phyloP scores from a whole-genome alignment of 2,888 invertebrate species.

The Phalera bucephala region DNA sequence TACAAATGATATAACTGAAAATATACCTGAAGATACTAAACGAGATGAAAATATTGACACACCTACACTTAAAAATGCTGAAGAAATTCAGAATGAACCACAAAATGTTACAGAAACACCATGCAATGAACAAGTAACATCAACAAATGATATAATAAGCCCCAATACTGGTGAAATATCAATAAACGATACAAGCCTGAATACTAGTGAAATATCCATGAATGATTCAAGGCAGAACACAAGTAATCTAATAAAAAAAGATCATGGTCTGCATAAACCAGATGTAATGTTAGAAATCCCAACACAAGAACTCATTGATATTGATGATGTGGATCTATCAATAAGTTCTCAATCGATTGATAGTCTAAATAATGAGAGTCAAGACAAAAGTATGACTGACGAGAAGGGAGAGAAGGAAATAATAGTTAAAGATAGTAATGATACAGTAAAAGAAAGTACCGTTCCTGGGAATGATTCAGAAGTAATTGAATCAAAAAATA shows the following conservation, averaged over 20 bases:
- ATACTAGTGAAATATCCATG: too few species aligned
- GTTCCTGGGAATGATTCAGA: too few species aligned
- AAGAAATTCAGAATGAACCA: too few species aligned
- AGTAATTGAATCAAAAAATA: constrained; percentile 2
- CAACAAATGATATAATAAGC: background rate
- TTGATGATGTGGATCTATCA: constrained; percentile 38
- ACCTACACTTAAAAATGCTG: too few species aligned
- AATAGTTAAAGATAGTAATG: background rate
- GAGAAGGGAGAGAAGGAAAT: too few species aligned
- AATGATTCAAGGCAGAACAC: constrained; percentile 4
- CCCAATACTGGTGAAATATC: background rate
- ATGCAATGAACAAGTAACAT: too few species aligned
- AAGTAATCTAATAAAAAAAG: constrained; percentile 15
- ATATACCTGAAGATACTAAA: constrained; percentile 1
- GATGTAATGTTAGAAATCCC: constrained; percentile 71
- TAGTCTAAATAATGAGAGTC: background rate
- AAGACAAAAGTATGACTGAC: constrained; percentile 2
- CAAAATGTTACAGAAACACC: too few species aligned
- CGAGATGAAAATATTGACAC: constrained; percentile 2
- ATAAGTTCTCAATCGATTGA: constrained; percentile 19
- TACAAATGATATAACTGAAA: background rate
- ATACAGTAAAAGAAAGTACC: background rate
- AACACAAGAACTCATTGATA: constrained; percentile 54
- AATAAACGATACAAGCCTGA: background rate
- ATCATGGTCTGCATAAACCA: constrained; percentile 55